Conservation (phyloP, 2,113 vertebrate genomes). For the Promerops cafer region DNA sequence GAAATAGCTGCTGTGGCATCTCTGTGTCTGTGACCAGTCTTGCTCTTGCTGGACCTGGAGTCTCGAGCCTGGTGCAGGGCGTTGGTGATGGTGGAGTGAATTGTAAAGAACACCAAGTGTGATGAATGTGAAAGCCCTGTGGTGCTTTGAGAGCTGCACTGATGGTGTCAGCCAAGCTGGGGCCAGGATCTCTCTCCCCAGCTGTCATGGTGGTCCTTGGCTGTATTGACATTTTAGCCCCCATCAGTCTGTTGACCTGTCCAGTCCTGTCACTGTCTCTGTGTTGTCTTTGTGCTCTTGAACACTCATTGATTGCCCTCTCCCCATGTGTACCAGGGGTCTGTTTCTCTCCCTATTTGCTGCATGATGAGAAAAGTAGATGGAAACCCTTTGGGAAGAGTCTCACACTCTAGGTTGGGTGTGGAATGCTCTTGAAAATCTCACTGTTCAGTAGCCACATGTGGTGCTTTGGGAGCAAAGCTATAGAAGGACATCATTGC, state of each 20-base stretch:
- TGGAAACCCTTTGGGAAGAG: neutral
- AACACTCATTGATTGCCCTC: rapidly evolving
- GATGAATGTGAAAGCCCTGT: neutral
- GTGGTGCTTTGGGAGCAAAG: neutral
- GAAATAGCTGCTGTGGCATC: neutral
- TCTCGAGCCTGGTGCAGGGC: rapidly evolving
- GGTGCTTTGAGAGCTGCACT: neutral
- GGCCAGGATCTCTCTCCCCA: neutral
- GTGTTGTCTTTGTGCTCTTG: neutral
- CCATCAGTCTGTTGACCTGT: rapidly evolving
- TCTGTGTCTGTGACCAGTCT: neutral
- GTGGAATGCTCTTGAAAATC: neutral
- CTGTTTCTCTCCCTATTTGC: neutral
- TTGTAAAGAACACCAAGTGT: neutral
- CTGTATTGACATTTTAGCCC: neutral
- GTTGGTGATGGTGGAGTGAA: neutral
- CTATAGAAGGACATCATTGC: neutral
- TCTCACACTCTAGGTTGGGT: neutral
- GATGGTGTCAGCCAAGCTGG: neutral
- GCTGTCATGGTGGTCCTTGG: neutral
- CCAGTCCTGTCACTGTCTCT: neutral
- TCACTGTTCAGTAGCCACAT: rapidly evolving
- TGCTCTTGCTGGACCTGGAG: neutral
- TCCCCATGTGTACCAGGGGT: neutral
- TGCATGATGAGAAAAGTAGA: neutral